A percentile compares a stretch with the other conserved stretches of the same genome.
phyloP scores from a whole-genome alignment of 2,113 vertebrate genomes.

The Tretioscincus oriximinensis region DNA sequence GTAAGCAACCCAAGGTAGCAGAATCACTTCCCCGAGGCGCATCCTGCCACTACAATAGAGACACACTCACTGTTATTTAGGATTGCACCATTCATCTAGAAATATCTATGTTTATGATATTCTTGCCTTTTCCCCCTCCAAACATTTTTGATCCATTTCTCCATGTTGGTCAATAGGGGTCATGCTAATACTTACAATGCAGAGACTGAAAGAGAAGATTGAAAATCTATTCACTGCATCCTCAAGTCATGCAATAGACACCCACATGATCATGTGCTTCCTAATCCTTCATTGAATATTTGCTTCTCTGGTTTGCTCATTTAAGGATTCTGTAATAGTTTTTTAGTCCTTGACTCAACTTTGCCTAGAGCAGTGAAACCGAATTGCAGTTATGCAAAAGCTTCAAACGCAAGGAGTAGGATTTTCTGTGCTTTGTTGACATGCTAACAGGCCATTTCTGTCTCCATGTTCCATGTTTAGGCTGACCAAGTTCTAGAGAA shows the following conservation, averaged over 20 bases:
- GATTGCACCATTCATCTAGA: slow-evolving; percentile 14
- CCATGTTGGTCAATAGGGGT: slow-evolving; percentile 18
- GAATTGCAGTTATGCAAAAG: neutral
- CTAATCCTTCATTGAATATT: neutral
- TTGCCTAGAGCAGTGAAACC: slow-evolving; percentile 15
- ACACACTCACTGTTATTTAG: neutral
- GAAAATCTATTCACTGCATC: neutral
- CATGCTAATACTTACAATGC: slow-evolving; percentile 19
- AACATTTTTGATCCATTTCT: slow-evolving; percentile 18
- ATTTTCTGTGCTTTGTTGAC: neutral
- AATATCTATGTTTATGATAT: slow-evolving; percentile 8
- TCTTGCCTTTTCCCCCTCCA: slow-evolving; percentile 26
- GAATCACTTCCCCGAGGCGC: no score
- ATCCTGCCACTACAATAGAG: no score
- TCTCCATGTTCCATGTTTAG: neutral
- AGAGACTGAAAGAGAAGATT: slow-evolving; percentile 3
- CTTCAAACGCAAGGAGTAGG: neutral
- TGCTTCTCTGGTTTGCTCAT: neutral
- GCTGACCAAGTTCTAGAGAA: neutral
- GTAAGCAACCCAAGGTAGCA: no score
- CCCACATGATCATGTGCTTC: neutral
- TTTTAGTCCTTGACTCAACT: slow-evolving; percentile 1
- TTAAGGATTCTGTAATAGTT: neutral
- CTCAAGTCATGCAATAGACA: neutral
- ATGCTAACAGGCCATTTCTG: neutral